Conservation (phyloP, 1,140 invertebrate species). For the Tetramorium parvispinum region DNA sequence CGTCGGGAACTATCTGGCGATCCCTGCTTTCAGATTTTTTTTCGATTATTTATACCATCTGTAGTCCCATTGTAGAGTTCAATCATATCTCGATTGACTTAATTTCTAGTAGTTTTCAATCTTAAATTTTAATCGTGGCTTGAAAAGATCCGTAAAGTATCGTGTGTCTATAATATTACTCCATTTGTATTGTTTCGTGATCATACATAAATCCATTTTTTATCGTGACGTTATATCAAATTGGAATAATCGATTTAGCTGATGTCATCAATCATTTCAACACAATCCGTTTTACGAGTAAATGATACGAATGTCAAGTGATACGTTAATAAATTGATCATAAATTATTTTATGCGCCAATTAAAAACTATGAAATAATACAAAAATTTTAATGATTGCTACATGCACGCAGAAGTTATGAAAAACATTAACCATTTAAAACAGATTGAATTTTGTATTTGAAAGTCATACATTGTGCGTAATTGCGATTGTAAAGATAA, state of each 20-base stretch:
- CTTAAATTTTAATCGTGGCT: neutral
- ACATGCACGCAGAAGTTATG: neutral
- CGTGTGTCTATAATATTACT: neutral
- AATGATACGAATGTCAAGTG: neutral
- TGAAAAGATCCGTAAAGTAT: neutral
- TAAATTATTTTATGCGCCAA: neutral
- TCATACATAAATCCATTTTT: conserved; percentile 4
- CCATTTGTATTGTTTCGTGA: neutral
- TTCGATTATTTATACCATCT: neutral
- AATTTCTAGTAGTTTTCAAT: neutral
- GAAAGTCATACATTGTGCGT: neutral
- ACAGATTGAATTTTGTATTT: neutral
- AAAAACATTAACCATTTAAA: neutral
- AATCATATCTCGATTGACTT: neutral
- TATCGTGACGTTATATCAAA: neutral
- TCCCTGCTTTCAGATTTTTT: neutral
- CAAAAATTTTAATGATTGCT: neutral
- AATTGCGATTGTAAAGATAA: neutral
- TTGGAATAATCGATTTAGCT: neutral
- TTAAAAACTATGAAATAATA: neutral
- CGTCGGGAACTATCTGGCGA: neutral
- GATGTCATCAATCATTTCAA: neutral
- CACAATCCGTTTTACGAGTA: neutral
- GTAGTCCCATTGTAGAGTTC: neutral
- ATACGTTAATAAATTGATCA: conserved; percentile 14